These are phyloP conservation scores for Falco concolor DNA, from an alignment of 2,797 vertebrate genomes.

Conservation along the genomic window DNA sequence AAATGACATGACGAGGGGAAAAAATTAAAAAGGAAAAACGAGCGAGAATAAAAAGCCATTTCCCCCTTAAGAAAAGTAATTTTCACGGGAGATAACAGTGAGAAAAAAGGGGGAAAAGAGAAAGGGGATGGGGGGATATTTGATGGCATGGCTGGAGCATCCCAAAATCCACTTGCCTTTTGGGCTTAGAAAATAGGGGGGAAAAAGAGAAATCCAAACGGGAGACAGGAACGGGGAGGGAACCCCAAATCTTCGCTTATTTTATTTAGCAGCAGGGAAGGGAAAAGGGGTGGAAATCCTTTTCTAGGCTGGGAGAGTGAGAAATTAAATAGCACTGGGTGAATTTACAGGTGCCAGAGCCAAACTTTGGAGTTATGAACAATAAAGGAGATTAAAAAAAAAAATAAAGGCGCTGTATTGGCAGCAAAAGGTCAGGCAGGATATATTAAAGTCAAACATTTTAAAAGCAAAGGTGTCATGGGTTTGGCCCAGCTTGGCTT, in stretches of 20 bases:
- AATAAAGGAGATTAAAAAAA: slow-evolving; percentile 19
- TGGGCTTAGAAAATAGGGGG: neutral
- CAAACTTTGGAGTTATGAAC: slow-evolving; percentile 28
- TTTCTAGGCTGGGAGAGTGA: neutral
- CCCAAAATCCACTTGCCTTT: neutral
- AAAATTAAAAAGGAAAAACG: neutral
- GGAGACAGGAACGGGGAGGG: neutral
- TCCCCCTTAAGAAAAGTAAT: fast-evolving
- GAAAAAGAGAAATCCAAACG: neutral
- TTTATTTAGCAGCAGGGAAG: neutral
- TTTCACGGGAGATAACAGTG: neutral
- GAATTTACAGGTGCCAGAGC: neutral
- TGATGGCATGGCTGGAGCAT: neutral
- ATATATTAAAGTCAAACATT: slow-evolving; percentile 58
- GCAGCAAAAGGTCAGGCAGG: slow-evolving; percentile 41
- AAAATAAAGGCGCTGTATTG: neutral
- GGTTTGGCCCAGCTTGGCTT: neutral
- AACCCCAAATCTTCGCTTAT: neutral
- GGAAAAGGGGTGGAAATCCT: neutral
- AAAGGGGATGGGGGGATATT: neutral
- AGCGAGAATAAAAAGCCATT: neutral
- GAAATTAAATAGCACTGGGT: neutral
- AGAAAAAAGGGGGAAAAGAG: neutral
- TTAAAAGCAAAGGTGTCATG: neutral
- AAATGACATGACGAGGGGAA: neutral